phyloP scores from a whole-genome alignment of 2,888 invertebrate species.

The Aleiodes alternator region DNA sequence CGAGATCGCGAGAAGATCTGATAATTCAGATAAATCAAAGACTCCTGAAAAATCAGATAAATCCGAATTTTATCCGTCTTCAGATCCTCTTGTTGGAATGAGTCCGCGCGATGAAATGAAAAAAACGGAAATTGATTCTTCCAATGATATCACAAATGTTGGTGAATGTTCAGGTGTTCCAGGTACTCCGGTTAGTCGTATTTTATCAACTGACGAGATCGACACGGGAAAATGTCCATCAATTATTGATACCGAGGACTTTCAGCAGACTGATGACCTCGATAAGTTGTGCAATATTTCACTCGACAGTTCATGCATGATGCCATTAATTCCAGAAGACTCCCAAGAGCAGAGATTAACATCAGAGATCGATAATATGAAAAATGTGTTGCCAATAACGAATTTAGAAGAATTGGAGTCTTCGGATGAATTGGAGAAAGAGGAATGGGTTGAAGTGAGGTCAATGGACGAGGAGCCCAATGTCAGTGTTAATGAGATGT shows the following conservation, averaged over 20 bases:
- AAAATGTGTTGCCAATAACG: constrained; percentile 62
- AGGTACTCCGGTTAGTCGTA: constrained; percentile 42
- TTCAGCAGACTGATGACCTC: constrained; percentile 54
- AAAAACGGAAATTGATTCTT: constrained; percentile 23
- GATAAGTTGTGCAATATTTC: constrained; percentile 59
- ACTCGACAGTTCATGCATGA: constrained; percentile 55
- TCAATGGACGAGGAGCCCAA: constrained; percentile 54
- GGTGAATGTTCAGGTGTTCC: constrained; percentile 30
- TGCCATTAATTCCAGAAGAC: constrained; percentile 60
- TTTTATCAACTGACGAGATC: constrained; percentile 44
- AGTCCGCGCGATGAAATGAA: constrained; percentile 34
- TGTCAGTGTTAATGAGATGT: constrained; percentile 43
- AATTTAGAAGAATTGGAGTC: constrained; percentile 61
- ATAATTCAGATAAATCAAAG: background rate
- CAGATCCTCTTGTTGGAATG: constrained; percentile 56
- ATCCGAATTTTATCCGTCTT: constrained; percentile 50
- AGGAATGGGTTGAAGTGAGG: constrained; percentile 64
- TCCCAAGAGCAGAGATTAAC: constrained; percentile 29
- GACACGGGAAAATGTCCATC: constrained; percentile 48
- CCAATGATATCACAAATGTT: constrained; percentile 20
- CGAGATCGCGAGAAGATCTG: constrained; percentile 43
- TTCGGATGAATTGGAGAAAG: constrained; percentile 62
- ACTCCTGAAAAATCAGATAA: constrained; percentile 35
- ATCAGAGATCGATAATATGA: constrained; percentile 56
- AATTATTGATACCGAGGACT: constrained; percentile 50